These are phyloP conservation scores for Rhabdophis nuchalis DNA, from an alignment of 2,797 vertebrate species.

Conservation along the genomic window DNA sequence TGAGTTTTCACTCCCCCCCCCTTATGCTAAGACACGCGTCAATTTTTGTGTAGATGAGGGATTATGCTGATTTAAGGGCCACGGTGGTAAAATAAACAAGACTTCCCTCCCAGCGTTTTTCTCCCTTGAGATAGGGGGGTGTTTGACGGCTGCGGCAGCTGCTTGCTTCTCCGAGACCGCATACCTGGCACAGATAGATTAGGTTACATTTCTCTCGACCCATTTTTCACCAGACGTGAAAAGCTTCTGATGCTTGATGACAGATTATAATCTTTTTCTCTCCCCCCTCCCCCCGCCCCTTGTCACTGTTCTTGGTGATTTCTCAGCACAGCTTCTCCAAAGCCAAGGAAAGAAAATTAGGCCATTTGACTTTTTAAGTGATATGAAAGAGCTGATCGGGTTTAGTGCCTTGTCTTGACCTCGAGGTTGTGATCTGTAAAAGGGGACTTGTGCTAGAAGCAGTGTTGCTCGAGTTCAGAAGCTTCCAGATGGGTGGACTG, in stretches of 20 bases:
- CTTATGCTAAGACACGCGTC: background rate
- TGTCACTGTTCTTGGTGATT: conserved; percentile 16
- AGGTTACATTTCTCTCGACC: background rate
- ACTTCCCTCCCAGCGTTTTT: background rate
- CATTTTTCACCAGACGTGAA: background rate
- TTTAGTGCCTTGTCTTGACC: background rate
- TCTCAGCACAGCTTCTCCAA: conserved; percentile 19
- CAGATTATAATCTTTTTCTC: background rate
- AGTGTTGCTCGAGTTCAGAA: background rate
- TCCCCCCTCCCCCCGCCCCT: background rate
- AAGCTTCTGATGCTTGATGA: background rate
- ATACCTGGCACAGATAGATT: background rate
- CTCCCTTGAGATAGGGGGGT: background rate
- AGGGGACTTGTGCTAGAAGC: background rate
- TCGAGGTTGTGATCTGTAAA: background rate
- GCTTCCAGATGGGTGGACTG: background rate
- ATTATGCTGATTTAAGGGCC: conserved; percentile 1
- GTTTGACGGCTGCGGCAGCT: background rate
- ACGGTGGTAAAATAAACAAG: background rate
- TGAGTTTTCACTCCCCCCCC: conserved; percentile 7
- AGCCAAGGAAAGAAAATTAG: background rate
- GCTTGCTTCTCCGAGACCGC: background rate
- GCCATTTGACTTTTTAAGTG: conserved; percentile 7
- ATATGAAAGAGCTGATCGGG: conserved; percentile 4
- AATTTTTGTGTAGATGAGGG: background rate